These are phyloP conservation scores for Eolophus roseicapilla DNA, from an alignment of 2,113 vertebrate genomes.

Conservation along the genomic window DNA sequence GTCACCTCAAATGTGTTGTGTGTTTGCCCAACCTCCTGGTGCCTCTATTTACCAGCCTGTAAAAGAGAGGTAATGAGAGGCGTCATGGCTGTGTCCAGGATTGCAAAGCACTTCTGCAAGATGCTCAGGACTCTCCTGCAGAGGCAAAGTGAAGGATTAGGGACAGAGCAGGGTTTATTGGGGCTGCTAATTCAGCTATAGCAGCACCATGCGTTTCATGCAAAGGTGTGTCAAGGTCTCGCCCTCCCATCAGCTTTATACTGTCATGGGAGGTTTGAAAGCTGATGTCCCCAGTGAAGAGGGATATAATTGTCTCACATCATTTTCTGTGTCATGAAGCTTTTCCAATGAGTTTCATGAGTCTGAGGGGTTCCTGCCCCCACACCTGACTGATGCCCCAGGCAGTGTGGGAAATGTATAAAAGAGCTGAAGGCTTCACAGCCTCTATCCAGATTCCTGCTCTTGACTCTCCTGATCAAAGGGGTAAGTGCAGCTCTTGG, in stretches of 20 bases:
- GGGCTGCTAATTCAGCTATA: rapidly evolving
- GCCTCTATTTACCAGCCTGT: neutral
- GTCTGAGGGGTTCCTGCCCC: too few relatives aligned
- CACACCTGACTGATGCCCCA: rapidly evolving
- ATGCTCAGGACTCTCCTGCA: too few relatives aligned
- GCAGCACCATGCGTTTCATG: too few relatives aligned
- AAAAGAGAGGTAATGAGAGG: neutral
- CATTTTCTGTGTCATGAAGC: neutral
- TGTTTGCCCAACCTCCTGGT: too few relatives aligned
- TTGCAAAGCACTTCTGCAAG: neutral
- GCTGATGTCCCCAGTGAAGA: rapidly evolving
- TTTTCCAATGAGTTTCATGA: too few relatives aligned
- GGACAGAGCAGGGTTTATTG: neutral
- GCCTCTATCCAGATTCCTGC: too few relatives aligned
- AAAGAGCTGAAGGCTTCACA: too few relatives aligned
- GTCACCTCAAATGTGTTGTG: too few relatives aligned
- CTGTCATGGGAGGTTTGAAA: too few relatives aligned
- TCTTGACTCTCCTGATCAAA: too few relatives aligned
- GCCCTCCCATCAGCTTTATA: neutral
- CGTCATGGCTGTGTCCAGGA: neutral
- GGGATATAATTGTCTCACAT: rapidly evolving
- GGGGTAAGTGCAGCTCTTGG: too few relatives aligned
- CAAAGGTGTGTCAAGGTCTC: rapidly evolving
- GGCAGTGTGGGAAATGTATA: neutral
- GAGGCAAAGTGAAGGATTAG: neutral